Conservation (phyloP, 2,797 vertebrate genomes). For the Sphenodon punctatus region DNA sequence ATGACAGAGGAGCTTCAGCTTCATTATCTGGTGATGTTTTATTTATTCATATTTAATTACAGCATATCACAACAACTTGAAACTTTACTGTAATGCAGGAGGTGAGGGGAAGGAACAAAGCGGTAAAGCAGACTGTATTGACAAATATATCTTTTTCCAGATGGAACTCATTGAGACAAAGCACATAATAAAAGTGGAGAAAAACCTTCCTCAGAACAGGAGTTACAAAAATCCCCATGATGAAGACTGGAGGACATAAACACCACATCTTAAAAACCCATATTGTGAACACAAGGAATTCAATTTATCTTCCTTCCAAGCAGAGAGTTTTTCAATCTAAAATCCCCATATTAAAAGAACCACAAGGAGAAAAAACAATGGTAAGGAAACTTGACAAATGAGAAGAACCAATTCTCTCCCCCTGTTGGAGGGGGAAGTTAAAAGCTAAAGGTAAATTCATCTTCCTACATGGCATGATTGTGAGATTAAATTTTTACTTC, state of each 20-base stretch:
- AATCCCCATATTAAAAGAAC: slow-evolving; percentile 57
- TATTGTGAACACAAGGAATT: slow-evolving; percentile 37
- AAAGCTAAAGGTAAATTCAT: slow-evolving; percentile 70
- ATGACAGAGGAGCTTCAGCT: slow-evolving; percentile 34
- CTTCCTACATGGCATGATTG: slow-evolving; percentile 65
- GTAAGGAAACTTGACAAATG: slow-evolving; percentile 62
- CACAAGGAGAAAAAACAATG: slow-evolving; percentile 43
- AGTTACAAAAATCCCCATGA: slow-evolving; percentile 54
- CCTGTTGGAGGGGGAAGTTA: slow-evolving; percentile 59
- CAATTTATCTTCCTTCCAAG: slow-evolving; percentile 64
- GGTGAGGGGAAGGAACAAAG: slow-evolving; percentile 39
- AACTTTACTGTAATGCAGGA: slow-evolving; percentile 59
- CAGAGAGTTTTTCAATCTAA: slow-evolving; percentile 45
- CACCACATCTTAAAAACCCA: slow-evolving; percentile 46
- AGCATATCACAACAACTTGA: slow-evolving; percentile 13
- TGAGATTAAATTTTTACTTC: slow-evolving; percentile 61
- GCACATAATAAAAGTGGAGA: slow-evolving; percentile 49
- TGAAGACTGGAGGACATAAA: slow-evolving; percentile 57
- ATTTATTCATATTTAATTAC: slow-evolving; percentile 66
- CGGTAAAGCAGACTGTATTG: slow-evolving; percentile 17
- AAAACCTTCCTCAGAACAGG: slow-evolving; percentile 55
- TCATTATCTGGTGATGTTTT: slow-evolving; percentile 59
- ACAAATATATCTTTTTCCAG: slow-evolving; percentile 69
- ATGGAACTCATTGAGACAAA: slow-evolving; percentile 56
- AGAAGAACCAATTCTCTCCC: slow-evolving; percentile 57